Evolutionary conservation across 2,113 vertebrate species (phyloP).

Genomic region (Lagenorhynchus albirostris): DNA sequence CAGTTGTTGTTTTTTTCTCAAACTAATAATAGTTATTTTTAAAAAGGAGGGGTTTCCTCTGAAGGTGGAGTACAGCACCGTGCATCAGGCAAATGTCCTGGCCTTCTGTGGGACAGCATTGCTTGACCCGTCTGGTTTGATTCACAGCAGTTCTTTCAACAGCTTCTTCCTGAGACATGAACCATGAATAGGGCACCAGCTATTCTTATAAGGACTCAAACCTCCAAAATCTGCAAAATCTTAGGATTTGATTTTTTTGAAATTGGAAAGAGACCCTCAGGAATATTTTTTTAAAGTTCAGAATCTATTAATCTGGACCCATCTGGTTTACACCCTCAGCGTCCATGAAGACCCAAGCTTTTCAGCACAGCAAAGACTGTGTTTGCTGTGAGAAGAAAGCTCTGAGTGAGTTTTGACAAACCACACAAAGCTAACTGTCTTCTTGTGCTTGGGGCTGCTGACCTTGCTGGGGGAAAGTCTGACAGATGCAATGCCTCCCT

Average conservation of each 20-base stretch:
- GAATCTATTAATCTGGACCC: background rate
- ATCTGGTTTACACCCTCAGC: background rate
- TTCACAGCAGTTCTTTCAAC: background rate
- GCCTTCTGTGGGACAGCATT: background rate
- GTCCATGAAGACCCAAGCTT: background rate
- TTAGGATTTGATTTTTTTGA: background rate
- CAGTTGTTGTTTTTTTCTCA: background rate
- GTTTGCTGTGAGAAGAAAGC: background rate
- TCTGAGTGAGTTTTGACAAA: background rate
- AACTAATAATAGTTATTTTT: background rate
- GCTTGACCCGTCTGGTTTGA: background rate
- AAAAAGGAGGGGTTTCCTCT: background rate
- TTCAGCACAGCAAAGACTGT: background rate
- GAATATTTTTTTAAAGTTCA: background rate
- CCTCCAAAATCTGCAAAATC: background rate
- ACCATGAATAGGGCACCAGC: background rate
- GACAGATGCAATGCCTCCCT: background rate
- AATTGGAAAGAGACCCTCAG: background rate
- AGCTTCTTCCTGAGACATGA: slow-evolving; percentile 29
- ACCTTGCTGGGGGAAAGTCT: background rate
- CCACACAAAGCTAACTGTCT: background rate
- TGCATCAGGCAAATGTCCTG: background rate
- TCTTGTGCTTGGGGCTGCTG: background rate
- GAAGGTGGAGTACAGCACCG: slow-evolving; percentile 41
- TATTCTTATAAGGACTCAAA: background rate